phyloP scores from a whole-genome alignment of 2,113 vertebrate species.

The Oncorhynchus gorbuscha region DNA sequence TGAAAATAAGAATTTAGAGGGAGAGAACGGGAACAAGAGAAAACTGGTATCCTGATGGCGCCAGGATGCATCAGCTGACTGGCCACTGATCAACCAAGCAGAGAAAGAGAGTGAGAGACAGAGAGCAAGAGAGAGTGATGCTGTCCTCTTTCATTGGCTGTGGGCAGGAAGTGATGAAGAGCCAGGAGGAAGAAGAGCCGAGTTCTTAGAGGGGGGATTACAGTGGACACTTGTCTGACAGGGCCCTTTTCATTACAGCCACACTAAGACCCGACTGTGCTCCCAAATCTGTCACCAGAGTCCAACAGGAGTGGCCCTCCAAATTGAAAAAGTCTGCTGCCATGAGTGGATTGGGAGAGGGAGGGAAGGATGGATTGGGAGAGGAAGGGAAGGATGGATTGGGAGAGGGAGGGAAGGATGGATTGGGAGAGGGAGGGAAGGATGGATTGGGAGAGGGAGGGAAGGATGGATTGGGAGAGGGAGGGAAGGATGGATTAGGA shows the following conservation, averaged over 20 bases:
- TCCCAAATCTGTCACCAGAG: constrained; percentile 68
- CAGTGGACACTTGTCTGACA: constrained; percentile 63
- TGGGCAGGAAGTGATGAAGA: constrained; percentile 44
- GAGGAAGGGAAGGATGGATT: neutral
- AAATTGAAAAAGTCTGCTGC: constrained; percentile 70
- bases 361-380: neutral
- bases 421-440: neutral
- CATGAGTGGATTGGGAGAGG: constrained; percentile 22
- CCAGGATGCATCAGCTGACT: constrained; percentile 4
- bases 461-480: neutral
- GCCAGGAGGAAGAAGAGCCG: constrained; percentile 45
- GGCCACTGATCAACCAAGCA: neutral
- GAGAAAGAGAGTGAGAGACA: constrained; percentile 9
- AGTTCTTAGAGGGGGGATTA: constrained; percentile 58
- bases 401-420: neutral
- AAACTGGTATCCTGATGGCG: neutral
- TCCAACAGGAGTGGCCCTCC: constrained; percentile 62
- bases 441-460: neutral
- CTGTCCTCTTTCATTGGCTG: constrained; percentile 33
- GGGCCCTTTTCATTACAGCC: constrained; percentile 60
- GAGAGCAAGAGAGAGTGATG: constrained; percentile 15
- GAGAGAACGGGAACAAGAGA: too few species aligned
- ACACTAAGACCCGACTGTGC: constrained; percentile 50
- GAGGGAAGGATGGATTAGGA: neutral
- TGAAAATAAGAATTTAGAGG: too few species aligned